phyloP scores from a whole-genome alignment of 2,888 invertebrate genomes.

The Philereme vetulata region DNA sequence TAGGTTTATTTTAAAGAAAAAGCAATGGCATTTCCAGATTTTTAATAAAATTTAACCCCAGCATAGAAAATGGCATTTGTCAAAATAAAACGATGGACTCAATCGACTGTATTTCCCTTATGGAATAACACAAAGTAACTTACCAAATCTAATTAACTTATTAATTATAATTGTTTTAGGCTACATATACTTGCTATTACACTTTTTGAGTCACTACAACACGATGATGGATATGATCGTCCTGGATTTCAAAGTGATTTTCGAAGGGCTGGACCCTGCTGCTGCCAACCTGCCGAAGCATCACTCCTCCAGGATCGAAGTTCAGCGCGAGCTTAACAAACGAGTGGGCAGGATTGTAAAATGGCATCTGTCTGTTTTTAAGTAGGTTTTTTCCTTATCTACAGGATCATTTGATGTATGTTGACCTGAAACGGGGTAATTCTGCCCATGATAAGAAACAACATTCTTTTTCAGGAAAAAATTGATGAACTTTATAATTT shows the following conservation, averaged over 20 bases:
- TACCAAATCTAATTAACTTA: too few relatives aligned
- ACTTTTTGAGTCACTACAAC: slow-evolving; percentile 60
- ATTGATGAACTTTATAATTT: not conserved
- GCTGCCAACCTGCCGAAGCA: slow-evolving; percentile 42
- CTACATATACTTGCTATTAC: slow-evolving; percentile 62
- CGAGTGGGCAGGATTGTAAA: slow-evolving; percentile 56
- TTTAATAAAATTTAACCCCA: too few relatives aligned
- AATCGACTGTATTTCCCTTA: too few relatives aligned
- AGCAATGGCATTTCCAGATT: too few relatives aligned
- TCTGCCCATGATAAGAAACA: not conserved
- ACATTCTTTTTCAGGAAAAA: not conserved
- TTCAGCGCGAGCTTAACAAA: slow-evolving; percentile 49
- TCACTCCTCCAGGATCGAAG: slow-evolving; percentile 45
- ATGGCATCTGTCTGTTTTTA: slow-evolving; percentile 62
- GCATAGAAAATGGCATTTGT: too few relatives aligned
- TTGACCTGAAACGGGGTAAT: too few relatives aligned
- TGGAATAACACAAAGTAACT: too few relatives aligned
- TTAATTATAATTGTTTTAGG: slow-evolving; percentile 48
- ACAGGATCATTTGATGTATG: too few relatives aligned
- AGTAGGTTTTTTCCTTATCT: slow-evolving; percentile 41
- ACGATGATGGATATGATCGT: slow-evolving; percentile 60
- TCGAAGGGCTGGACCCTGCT: slow-evolving; percentile 57
- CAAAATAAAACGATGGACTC: too few relatives aligned
- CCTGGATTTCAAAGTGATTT: slow-evolving; percentile 56
- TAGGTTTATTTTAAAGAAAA: too few relatives aligned